phyloP scores from a whole-genome alignment of 2,888 invertebrate genomes.

The Drosophila stalkeri region DNA sequence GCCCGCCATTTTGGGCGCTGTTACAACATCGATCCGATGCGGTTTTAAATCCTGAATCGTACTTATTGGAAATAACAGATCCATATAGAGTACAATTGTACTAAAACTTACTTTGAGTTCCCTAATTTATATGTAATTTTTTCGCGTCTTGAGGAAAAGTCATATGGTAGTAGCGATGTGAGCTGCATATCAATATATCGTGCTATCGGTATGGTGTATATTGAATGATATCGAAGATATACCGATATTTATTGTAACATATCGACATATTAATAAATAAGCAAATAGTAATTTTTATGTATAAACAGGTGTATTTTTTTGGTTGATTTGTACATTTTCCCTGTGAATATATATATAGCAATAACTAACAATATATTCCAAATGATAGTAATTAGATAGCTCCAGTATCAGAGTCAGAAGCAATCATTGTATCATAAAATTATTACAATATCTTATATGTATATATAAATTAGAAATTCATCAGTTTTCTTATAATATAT shows the following conservation, averaged over 20 bases:
- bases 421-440: not conserved
- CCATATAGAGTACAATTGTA: slow-evolving; percentile 10
- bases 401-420: no score
- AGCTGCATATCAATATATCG: slow-evolving; percentile 38
- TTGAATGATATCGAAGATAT: not conserved
- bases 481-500: not conserved
- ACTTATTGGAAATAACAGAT: slow-evolving; percentile 9
- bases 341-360: no score
- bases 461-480: not conserved
- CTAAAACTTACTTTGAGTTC: slow-evolving; percentile 60
- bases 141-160: slow-evolving; percentile 71
- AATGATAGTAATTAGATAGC: not conserved
- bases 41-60: slow-evolving; percentile 32
- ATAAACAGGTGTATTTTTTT: not conserved
- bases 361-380: not conserved
- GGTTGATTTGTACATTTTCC: not conserved
- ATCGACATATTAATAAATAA: not conserved
- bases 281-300: not conserved
- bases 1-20: slow-evolving; percentile 64
- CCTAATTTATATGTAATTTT: slow-evolving; percentile 62
- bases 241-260: not conserved
- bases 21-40: slow-evolving; percentile 67
- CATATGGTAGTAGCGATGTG: slow-evolving; percentile 67
- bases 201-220: slow-evolving; percentile 8
- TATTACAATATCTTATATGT: no score